Percentiles rank a stretch among this genome's conserved stretches.
Evolutionary conservation across 2,113 vertebrate species (phyloP).

Genomic region (Seriola quinqueradiata): DNA sequence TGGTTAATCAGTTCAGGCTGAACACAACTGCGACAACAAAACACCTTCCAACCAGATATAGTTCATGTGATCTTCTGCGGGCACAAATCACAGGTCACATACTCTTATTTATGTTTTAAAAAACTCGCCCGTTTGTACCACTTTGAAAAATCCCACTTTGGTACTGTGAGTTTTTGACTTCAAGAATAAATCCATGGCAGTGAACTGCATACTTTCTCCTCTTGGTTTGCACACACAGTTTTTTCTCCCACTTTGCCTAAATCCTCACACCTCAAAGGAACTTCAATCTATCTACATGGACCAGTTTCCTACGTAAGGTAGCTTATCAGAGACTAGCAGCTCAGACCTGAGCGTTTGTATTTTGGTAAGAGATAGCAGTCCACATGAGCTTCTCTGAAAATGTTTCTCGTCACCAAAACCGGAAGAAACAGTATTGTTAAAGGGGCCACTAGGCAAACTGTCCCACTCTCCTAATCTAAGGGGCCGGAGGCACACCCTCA

Average conservation of each 20-base stretch:
- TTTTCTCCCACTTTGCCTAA: not conserved
- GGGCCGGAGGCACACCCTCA: not conserved
- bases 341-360: conserved; percentile 18
- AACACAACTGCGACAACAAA: not conserved
- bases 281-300: not conserved
- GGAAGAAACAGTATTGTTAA: conserved; percentile 34
- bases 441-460: conserved; percentile 16
- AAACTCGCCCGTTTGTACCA: too few species aligned
- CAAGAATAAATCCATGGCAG: not conserved
- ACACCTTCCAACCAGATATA: not conserved
- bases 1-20: not conserved
- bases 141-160: too few species aligned
- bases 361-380: conserved; percentile 20
- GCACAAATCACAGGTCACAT: not conserved
- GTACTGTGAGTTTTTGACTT: not conserved
- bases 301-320: not conserved
- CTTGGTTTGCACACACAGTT: not conserved
- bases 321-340: not conserved
- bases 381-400: not conserved
- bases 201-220: not conserved
- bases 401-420: not conserved
- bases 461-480: conserved; percentile 29
- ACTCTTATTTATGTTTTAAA: too few species aligned
- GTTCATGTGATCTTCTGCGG: not conserved
- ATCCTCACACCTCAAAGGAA: not conserved